phyloP scores from a whole-genome alignment of 2,888 invertebrate genomes.

The Agrochola circellaris region DNA sequence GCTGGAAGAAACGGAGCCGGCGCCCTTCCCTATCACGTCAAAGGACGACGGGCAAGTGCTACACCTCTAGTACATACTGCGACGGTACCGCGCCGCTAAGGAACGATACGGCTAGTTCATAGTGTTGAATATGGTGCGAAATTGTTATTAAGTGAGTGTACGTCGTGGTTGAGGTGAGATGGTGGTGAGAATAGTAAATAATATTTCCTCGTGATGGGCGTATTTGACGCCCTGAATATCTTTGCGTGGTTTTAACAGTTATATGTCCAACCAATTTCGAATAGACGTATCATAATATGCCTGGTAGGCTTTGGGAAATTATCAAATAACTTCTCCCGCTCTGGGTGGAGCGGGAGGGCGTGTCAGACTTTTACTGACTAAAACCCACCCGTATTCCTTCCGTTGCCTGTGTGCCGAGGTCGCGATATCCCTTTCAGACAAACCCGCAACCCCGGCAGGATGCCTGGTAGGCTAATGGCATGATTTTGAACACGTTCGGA shows the following conservation, averaged over 20 bases:
- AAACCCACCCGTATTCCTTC: no score
- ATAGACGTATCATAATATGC: not conserved
- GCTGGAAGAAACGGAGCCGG: constrained; percentile 86
- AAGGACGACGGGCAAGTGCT: constrained; percentile 89
- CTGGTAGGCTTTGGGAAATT: no score
- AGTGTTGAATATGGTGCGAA: constrained; percentile 33
- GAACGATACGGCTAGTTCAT: constrained; percentile 29
- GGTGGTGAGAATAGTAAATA: not conserved
- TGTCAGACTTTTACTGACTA: no score
- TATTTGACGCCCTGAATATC: not conserved
- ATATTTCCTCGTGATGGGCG: not conserved
- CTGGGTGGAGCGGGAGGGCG: no score
- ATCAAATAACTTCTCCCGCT: no score
- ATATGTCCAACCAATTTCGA: no score
- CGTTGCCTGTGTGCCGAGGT: no score
- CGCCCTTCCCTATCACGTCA: constrained; percentile 74
- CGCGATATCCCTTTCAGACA: no score
- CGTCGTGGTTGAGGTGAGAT: constrained; percentile 23
- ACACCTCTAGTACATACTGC: constrained; percentile 86
- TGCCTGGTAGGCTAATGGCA: no score
- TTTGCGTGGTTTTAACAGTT: not conserved
- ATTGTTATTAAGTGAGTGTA: constrained; percentile 15
- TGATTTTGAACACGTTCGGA: no score
- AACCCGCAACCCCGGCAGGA: no score
- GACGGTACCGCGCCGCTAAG: constrained; percentile 63